These are phyloP conservation scores for Pygmarrhopalites habei DNA, from an alignment of 1,140 invertebrate species.

Conservation along the genomic window DNA sequence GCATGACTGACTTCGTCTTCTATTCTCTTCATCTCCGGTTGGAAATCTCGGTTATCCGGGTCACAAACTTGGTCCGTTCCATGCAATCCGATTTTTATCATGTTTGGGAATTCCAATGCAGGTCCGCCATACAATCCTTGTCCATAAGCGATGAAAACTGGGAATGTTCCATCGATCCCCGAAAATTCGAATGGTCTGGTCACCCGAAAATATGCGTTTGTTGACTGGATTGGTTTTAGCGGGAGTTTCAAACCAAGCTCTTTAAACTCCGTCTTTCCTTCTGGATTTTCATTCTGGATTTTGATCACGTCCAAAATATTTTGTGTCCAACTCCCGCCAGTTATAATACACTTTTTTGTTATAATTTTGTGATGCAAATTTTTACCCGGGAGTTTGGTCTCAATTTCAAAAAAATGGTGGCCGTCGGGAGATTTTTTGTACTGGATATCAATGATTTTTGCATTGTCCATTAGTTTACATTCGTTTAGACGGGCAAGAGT, in stretches of 20 bases:
- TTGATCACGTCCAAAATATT: slow-evolving; percentile 16
- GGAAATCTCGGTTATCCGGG: slow-evolving; percentile 26
- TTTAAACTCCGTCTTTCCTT: background rate
- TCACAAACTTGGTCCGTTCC: slow-evolving; percentile 21
- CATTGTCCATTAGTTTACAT: slow-evolving; percentile 22
- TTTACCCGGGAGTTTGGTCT: no score
- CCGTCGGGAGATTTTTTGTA: background rate
- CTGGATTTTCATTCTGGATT: no score
- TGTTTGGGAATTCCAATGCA: slow-evolving; percentile 25
- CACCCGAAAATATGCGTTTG: slow-evolving; percentile 32
- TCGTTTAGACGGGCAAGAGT: slow-evolving; percentile 12
- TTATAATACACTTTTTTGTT: slow-evolving; percentile 28
- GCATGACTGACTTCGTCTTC: background rate
- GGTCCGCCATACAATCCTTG: slow-evolving; percentile 26
- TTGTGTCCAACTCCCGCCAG: slow-evolving; percentile 33
- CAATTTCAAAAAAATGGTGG: no score
- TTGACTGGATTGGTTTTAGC: slow-evolving; percentile 20
- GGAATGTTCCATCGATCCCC: slow-evolving; percentile 10
- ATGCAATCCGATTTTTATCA: slow-evolving; percentile 30
- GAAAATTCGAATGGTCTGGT: slow-evolving; percentile 10
- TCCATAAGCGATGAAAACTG: slow-evolving; percentile 31
- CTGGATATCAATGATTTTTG: slow-evolving; percentile 13
- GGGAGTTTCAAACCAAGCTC: slow-evolving; percentile 15
- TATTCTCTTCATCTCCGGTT: slow-evolving; percentile 3
- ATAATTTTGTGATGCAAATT: no score